These are phyloP conservation scores for Salminus brasiliensis DNA, from an alignment of 2,113 vertebrate genomes.

Conservation along the genomic window DNA sequence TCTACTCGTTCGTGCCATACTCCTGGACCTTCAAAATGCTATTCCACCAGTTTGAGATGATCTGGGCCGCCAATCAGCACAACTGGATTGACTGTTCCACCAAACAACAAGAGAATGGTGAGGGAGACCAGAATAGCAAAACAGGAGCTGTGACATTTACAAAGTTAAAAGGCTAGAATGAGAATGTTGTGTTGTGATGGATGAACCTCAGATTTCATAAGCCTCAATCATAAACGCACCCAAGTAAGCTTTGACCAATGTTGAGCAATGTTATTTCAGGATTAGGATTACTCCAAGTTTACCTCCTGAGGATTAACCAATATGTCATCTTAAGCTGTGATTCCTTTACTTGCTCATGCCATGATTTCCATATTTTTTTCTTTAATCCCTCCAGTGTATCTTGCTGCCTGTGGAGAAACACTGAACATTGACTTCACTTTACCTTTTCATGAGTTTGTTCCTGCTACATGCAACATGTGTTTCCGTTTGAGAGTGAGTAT, in stretches of 20 bases:
- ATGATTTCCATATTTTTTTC: not conserved
- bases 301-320: not conserved
- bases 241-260: not conserved
- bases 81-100: slow-evolving; percentile 99
- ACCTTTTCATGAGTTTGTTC: slow-evolving; percentile 96
- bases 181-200: not conserved
- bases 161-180: too few species aligned
- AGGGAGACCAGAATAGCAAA: slow-evolving; percentile 45
- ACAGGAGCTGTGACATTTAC: too few species aligned
- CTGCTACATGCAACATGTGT: slow-evolving; percentile 88
- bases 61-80: slow-evolving; percentile 98
- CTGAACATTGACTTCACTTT: slow-evolving; percentile 94
- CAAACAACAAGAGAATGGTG: slow-evolving; percentile 98
- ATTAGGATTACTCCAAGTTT: not conserved
- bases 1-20: slow-evolving; percentile 97
- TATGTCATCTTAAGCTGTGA: not conserved
- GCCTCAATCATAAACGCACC: not conserved
- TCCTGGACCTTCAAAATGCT: slow-evolving; percentile 98
- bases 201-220: not conserved
- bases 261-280: not conserved
- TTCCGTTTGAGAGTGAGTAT: slow-evolving; percentile 87
- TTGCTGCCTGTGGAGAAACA: slow-evolving; percentile 97
- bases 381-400: slow-evolving; percentile 83
- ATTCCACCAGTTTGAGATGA: slow-evolving; percentile 99
- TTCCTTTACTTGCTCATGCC: not conserved